A percentile compares a stretch with the other conserved stretches of the same genome.
These are phyloP conservation scores for Octonoba sinensis DNA, from an alignment of 2,888 invertebrate genomes.

Conservation along the genomic window DNA sequence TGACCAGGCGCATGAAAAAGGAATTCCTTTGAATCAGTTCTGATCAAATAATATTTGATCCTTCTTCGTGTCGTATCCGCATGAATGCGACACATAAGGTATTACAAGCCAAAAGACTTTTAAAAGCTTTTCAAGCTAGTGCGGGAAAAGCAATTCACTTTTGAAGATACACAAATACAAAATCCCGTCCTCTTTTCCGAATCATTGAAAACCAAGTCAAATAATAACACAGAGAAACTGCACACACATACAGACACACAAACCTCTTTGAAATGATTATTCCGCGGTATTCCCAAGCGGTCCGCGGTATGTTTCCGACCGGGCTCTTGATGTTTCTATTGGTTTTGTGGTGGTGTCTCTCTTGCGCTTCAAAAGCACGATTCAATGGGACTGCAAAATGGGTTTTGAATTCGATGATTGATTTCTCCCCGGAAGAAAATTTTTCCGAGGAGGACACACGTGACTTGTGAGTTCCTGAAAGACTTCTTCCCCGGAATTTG, in stretches of 20 bases:
- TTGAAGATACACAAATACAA: slow-evolving; percentile 55
- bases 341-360: slow-evolving; percentile 36
- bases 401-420: no score
- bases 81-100: not conserved
- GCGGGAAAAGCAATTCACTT: slow-evolving; percentile 40
- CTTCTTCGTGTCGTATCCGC: slow-evolving; percentile 3
- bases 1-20: no score
- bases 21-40: not conserved
- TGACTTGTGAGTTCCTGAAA: no score
- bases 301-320: not conserved
- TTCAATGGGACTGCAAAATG: no score
- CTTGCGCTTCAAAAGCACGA: not conserved
- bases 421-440: no score
- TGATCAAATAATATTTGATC: slow-evolving; percentile 60
- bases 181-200: slow-evolving; percentile 27
- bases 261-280: slow-evolving; percentile 59
- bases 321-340: slow-evolving; percentile 35
- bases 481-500: no score
- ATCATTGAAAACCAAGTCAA: slow-evolving; percentile 61
- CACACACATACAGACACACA: slow-evolving; percentile 1
- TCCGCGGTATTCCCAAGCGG: slow-evolving; percentile 22
- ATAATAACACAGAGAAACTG: slow-evolving; percentile 50
- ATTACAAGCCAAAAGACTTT: slow-evolving; percentile 37
- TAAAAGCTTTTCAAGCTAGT: slow-evolving; percentile 48
- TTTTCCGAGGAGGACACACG: no score